These are phyloP conservation scores for Asobara japonica DNA, from an alignment of 1,140 invertebrate genomes.

Conservation along the genomic window DNA sequence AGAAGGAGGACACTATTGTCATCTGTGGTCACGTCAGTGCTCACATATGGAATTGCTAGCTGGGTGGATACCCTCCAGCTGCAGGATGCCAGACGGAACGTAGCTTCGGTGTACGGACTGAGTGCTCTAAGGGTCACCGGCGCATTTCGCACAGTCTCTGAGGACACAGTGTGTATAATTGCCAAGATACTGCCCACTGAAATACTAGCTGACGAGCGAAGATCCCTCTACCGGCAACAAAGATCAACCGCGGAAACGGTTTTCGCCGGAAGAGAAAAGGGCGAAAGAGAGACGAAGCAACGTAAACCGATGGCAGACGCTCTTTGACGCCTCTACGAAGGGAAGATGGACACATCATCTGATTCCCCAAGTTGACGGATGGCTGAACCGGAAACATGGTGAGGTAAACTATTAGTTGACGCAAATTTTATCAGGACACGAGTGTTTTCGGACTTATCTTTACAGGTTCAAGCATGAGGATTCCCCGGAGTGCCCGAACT, in stretches of 20 bases:
- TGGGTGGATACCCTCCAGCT: constrained; percentile 11
- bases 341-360: background rate
- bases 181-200: constrained; percentile 35
- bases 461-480: background rate
- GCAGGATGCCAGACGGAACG: constrained; percentile 13
- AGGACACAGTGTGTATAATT: constrained; percentile 29
- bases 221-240: background rate
- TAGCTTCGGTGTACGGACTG: constrained; percentile 12
- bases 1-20: constrained; percentile 18
- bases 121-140: background rate
- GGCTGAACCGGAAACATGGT: background rate
- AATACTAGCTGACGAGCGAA: constrained; percentile 36
- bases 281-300: background rate
- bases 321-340: background rate
- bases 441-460: background rate
- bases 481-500: background rate
- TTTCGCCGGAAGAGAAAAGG: too few species aligned
- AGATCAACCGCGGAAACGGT: background rate
- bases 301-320: background rate
- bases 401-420: background rate
- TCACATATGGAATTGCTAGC: constrained; percentile 13
- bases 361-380: background rate
- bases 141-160: constrained; percentile 39
- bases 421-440: background rate
- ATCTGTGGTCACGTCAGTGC: constrained; percentile 25